Conservation (phyloP, 2,888 invertebrate species). For the Cistogaster globosa region DNA sequence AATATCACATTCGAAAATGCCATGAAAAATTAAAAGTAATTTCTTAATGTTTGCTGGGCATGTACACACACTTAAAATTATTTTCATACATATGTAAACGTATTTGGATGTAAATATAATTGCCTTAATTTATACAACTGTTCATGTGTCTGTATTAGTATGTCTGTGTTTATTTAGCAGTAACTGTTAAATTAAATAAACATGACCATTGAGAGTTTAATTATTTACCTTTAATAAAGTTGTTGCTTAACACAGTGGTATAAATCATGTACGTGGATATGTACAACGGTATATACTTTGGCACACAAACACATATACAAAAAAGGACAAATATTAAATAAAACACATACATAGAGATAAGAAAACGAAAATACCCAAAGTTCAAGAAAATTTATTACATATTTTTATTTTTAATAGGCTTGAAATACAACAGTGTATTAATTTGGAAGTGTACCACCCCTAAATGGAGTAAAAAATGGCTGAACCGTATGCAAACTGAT, state of each 20-base stretch:
- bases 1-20: too few relatives aligned
- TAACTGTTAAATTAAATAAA: conserved; percentile 68
- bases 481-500: neutral
- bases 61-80: too few relatives aligned
- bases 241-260: conserved; percentile 53
- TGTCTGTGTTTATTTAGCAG: conserved; percentile 44
- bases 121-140: neutral
- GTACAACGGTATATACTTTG: neutral
- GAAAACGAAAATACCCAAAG: conserved; percentile 1
- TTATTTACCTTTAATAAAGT: conserved; percentile 66
- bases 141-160: neutral
- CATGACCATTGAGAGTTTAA: conserved; percentile 64
- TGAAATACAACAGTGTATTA: conserved; percentile 20
- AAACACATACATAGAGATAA: neutral
- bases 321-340: neutral
- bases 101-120: neutral
- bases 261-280: neutral
- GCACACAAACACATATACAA: neutral
- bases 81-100: too few relatives aligned
- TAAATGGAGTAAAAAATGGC: neutral
- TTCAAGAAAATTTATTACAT: conserved; percentile 52
- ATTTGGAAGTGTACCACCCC: conserved; percentile 19
- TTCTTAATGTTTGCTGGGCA: too few relatives aligned
- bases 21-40: too few relatives aligned
- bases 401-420: conserved; percentile 25